Evolutionary conservation across 2,888 invertebrate genomes (phyloP).

Genomic region (Melanostoma scalare): DNA sequence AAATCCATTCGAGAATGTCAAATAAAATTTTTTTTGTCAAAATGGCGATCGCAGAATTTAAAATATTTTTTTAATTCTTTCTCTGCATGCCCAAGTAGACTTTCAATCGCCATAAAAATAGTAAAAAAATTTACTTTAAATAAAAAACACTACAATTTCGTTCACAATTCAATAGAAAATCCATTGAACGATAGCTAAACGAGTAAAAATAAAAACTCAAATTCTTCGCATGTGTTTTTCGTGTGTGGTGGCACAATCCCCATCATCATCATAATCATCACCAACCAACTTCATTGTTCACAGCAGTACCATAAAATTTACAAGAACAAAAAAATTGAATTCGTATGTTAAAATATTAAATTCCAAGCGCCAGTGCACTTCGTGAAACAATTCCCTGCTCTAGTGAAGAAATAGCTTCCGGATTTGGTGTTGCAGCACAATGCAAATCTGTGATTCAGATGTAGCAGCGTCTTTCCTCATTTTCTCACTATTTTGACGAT

Average conservation of each 20-base stretch:
- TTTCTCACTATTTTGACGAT: constrained; percentile 48
- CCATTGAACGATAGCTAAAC: constrained; percentile 9
- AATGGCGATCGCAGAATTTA: constrained; percentile 75
- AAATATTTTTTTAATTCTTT: constrained; percentile 65
- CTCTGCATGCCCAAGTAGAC: constrained; percentile 61
- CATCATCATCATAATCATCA: constrained; percentile 63
- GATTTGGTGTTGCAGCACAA: constrained; percentile 60
- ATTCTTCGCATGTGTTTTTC: constrained; percentile 71
- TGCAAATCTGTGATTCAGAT: constrained; percentile 59
- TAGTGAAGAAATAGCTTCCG: constrained; percentile 33
- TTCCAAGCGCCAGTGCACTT: constrained; percentile 35
- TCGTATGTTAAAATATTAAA: too few species aligned
- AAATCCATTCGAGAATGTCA: constrained; percentile 71
- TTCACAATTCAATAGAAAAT: constrained; percentile 32
- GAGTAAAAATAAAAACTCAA: constrained; percentile 43
- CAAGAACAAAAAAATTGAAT: too few species aligned
- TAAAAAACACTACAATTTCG: constrained; percentile 40
- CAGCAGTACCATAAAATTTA: constrained; percentile 31
- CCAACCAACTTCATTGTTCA: constrained; percentile 52
- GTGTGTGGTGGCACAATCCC: constrained; percentile 70
- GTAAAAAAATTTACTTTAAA: constrained; percentile 51
- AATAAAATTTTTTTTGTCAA: constrained; percentile 74
- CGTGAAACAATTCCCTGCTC: not conserved
- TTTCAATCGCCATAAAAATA: constrained; percentile 64
- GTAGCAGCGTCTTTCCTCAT: constrained; percentile 47